Base-by-base conservation (phyloP, 2,797 vertebrate species). In the Siniperca undulata region DNA sequence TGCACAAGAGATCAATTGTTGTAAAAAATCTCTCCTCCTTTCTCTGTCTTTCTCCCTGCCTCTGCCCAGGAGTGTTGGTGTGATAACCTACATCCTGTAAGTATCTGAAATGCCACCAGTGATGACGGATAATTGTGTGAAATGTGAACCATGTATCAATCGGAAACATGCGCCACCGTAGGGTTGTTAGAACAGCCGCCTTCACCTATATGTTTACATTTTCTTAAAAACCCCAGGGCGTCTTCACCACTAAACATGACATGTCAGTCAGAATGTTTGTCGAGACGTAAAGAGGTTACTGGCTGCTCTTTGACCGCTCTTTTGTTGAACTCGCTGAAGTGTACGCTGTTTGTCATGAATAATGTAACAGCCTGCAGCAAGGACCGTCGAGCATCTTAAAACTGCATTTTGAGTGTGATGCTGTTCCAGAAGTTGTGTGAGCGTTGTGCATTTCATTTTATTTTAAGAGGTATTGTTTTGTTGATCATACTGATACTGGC, bases 81-180 rank as follows among this genome's bases (percentile, higher is more conserved):
- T 96, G 77, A 96, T 96, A 53, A 96, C 95, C 70, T 96, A 96
- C 91, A 96, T 96, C 75, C 93, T 96, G 95, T 96, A 86, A 96
- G 95, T 96, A 94, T 75, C 80, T 78, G 24, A 62, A 13, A 56
- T 42, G 27, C 44, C 72, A 27, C 20, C 52, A 3, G 17, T 22
- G 24, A 40, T 34, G 22, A 67, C 56, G 17, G 34, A 56, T 55
- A 7, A 24, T 2, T 64, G 7, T 60, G 27, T 62, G 42, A 73
- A 46, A 66, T 60, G 53, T 59, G 11, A 71, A 68, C 42, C 22
- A n/a, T 66, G 34, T 52, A 34, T 50, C 2, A 74, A 40, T 66
- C 6, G 1, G 20, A 61, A 59, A 59, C 58, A 7, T 38, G 8
- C 13, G 0, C 60, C 27, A 7, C 7, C 0, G 1, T 6, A 27